phyloP scores from a whole-genome alignment of 2,797 vertebrate species.

The Avahi laniger region DNA sequence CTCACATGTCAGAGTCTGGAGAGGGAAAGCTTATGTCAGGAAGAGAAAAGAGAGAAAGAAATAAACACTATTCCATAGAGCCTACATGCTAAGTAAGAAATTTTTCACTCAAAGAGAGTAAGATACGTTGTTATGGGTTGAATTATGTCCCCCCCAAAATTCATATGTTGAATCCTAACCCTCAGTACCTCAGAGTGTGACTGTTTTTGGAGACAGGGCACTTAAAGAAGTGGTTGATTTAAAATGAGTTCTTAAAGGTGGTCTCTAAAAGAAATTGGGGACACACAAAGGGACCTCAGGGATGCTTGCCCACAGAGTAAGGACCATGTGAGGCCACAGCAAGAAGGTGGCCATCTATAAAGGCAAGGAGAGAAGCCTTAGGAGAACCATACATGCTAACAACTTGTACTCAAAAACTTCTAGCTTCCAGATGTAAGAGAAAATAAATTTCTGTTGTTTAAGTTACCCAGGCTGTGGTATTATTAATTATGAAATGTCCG shows the following conservation, averaged over 20 bases:
- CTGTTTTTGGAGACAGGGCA: no score
- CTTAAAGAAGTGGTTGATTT: not conserved
- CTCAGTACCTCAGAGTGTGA: no score
- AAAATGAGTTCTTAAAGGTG: not conserved
- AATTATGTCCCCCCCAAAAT: not conserved
- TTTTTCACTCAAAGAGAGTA: not conserved
- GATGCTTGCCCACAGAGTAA: no score
- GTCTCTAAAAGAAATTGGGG: not conserved
- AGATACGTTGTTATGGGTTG: not conserved
- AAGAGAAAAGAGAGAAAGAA: not conserved
- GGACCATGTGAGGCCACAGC: no score
- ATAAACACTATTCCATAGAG: not conserved
- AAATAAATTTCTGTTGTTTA: not conserved
- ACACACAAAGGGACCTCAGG: no score
- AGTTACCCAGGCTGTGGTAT: not conserved
- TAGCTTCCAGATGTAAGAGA: not conserved
- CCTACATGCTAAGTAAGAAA: not conserved
- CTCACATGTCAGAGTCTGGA: not conserved
- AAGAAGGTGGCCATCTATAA: no score
- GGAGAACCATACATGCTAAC: no score
- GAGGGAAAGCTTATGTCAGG: not conserved
- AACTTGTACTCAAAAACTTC: no score
- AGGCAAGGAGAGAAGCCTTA: no score
- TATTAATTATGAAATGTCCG: no score
- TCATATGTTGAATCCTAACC: no score